Evolutionary conservation across 2,113 vertebrate species (phyloP).

Genomic region (Anseranas semipalmata): DNA sequence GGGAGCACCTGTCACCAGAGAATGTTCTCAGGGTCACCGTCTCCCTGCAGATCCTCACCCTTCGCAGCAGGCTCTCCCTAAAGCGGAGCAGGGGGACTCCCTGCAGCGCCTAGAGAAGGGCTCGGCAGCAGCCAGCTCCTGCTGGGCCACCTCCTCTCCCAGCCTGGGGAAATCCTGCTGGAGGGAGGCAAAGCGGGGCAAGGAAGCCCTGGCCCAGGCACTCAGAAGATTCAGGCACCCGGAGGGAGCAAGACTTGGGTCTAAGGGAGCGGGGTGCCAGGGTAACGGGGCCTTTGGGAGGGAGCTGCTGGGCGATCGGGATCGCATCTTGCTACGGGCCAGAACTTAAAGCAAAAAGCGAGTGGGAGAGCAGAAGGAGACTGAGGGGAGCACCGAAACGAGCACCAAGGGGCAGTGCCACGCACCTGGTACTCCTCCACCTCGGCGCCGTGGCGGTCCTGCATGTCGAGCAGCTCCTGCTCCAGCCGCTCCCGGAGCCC

Average conservation of each 20-base stretch:
- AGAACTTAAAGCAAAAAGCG: not conserved
- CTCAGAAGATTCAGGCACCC: accelerated
- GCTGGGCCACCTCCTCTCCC: not conserved
- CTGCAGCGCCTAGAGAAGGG: not conserved
- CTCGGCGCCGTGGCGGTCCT: constrained; percentile 78
- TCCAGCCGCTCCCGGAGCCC: constrained; percentile 82
- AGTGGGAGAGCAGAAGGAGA: accelerated
- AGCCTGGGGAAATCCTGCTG: not conserved
- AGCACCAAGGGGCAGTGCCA: not conserved
- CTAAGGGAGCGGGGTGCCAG: accelerated
- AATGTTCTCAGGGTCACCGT: not conserved
- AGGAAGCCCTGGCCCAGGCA: not conserved
- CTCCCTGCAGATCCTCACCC: not conserved
- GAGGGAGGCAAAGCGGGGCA: accelerated
- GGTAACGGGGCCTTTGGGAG: not conserved
- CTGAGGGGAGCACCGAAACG: not conserved
- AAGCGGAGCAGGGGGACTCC: not conserved
- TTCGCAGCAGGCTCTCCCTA: not conserved
- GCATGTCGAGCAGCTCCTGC: constrained; percentile 81
- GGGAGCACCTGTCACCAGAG: not conserved
- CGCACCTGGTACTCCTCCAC: constrained; percentile 85
- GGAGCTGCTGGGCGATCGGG: not conserved
- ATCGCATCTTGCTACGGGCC: accelerated
- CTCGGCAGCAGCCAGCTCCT: not conserved
- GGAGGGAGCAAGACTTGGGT: not conserved